Percentiles rank a stretch among this genome's conserved stretches.
phyloP scores from a whole-genome alignment of 2,113 vertebrate genomes.

The Microcebus jonahi region DNA sequence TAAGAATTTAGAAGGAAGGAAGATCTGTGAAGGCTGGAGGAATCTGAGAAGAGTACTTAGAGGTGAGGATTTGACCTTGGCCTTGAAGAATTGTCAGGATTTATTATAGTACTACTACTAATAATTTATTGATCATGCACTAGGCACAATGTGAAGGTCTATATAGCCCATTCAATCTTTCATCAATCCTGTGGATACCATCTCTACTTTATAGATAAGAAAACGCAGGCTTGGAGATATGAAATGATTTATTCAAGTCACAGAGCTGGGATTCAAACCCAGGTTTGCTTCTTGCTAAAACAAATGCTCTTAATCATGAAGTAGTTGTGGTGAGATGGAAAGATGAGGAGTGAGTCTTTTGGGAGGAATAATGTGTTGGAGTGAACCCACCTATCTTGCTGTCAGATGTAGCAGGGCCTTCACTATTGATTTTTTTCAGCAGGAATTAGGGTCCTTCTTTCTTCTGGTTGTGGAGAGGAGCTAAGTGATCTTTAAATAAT shows the following conservation, averaged over 20 bases:
- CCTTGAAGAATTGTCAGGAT: not conserved
- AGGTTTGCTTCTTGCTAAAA: not conserved
- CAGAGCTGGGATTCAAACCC: not conserved
- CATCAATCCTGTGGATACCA: not conserved
- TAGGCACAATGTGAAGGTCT: not conserved
- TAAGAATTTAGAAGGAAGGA: constrained; percentile 23
- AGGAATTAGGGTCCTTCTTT: not conserved
- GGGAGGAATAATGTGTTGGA: not conserved
- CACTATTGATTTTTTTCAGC: not conserved
- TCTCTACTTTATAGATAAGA: not conserved
- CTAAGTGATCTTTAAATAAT: not conserved
- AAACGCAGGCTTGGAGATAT: not conserved
- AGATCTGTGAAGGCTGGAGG: not conserved
- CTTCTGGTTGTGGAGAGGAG: not conserved
- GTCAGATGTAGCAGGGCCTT: not conserved
- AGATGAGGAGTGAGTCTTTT: not conserved
- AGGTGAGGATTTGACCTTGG: not conserved
- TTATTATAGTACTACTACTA: not conserved
- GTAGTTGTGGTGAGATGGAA: not conserved
- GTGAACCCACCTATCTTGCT: not conserved
- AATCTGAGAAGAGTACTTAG: not conserved
- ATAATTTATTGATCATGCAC: not conserved
- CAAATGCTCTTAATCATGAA: not conserved
- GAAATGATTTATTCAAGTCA: not conserved
- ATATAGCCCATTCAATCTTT: not conserved